phyloP scores from a whole-genome alignment of 1,140 invertebrate species.

The Drosophila pseudoananassae region DNA sequence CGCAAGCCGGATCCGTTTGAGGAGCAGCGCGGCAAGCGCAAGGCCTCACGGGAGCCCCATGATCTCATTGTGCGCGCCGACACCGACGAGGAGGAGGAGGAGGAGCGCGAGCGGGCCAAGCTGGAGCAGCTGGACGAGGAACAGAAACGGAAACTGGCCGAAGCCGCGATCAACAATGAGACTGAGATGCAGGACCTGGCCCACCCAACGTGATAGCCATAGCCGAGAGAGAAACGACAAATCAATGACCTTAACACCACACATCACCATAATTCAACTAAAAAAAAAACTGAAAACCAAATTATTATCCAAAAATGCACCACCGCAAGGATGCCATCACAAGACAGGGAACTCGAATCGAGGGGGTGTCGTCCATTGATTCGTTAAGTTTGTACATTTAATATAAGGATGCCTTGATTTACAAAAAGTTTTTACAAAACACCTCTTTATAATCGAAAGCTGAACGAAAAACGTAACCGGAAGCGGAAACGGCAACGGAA shows the following conservation, averaged over 20 bases:
- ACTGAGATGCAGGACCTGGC: constrained; percentile 20
- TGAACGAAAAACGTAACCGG: too few relatives aligned
- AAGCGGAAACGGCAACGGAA: too few relatives aligned
- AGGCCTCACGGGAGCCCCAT: constrained; percentile 47
- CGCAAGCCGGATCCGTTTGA: constrained; percentile 60
- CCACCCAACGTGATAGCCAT: constrained; percentile 34
- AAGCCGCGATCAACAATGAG: constrained; percentile 15
- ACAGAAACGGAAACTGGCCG: neutral
- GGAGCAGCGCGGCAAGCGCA: constrained; percentile 24
- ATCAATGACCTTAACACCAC: neutral
- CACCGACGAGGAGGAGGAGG: constrained; percentile 12
- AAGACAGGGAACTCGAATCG: constrained; percentile 12
- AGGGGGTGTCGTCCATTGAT: neutral
- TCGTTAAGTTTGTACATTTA: neutral
- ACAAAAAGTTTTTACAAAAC: too few relatives aligned
- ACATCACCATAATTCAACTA: constrained; percentile 2
- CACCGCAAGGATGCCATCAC: neutral
- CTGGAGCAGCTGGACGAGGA: neutral
- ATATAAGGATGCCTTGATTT: neutral
- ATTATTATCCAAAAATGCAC: neutral
- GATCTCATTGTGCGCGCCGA: constrained; percentile 60
- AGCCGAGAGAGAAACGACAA: constrained; percentile 6
- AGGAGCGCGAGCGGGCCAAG: neutral
- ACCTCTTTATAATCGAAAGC: too few relatives aligned
- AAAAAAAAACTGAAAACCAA: neutral